Evolutionary conservation across 2,797 vertebrate species (phyloP).

Genomic region (Leucoraja ocellata): DNA sequence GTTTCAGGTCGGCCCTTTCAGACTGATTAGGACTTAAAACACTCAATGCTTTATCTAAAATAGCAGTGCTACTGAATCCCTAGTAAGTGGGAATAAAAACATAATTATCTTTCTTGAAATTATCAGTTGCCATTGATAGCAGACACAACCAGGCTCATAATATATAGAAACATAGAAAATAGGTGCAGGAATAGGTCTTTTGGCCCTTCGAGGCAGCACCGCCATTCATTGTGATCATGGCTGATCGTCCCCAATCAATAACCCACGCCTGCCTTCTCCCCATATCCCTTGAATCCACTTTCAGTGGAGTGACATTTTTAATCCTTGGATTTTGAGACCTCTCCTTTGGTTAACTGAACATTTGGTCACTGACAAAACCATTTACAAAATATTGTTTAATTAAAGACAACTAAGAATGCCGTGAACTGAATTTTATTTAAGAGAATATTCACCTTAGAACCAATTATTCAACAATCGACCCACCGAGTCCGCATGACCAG

Average conservation of each 20-base stretch:
- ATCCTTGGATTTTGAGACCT: slow-evolving; percentile 72
- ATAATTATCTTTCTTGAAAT: slow-evolving; percentile 89
- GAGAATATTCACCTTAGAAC: slow-evolving; percentile 74
- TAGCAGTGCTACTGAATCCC: no score
- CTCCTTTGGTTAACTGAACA: slow-evolving; percentile 72
- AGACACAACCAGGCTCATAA: slow-evolving; percentile 55
- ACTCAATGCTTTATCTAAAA: no score
- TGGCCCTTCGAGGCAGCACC: no score
- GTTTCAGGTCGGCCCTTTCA: no score
- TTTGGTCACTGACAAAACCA: slow-evolving; percentile 83
- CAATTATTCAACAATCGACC: slow-evolving; percentile 63
- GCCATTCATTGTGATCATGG: no score
- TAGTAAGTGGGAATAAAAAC: not conserved
- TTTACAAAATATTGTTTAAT: slow-evolving; percentile 95
- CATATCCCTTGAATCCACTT: slow-evolving; percentile 44
- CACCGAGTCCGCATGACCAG: no score
- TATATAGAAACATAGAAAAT: no score
- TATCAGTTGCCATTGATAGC: slow-evolving; percentile 91
- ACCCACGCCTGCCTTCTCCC: no score
- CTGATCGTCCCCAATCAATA: no score
- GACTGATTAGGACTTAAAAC: no score
- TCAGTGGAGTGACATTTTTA: slow-evolving; percentile 71
- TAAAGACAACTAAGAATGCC: slow-evolving; percentile 88
- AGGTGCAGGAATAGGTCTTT: no score
- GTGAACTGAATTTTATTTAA: slow-evolving; percentile 87